Conservation (phyloP, 2,888 invertebrate species). For the Magallana nippona region DNA sequence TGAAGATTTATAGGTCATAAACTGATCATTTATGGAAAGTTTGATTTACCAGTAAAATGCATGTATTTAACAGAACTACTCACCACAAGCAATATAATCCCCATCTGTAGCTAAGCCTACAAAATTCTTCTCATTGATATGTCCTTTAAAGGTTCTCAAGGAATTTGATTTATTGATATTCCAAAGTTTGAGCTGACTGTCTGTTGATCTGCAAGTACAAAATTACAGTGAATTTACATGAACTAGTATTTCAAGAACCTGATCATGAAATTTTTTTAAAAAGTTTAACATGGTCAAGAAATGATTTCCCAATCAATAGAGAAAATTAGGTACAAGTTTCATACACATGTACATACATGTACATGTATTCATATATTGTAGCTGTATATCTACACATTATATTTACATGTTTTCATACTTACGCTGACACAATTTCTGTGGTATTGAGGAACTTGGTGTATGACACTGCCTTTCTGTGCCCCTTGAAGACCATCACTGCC, state of each 20-base stretch:
- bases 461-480: constrained; percentile 95
- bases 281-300: too few species aligned
- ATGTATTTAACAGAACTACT: constrained; percentile 50
- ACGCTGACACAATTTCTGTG: constrained; percentile 92
- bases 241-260: not conserved
- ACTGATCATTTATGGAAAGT: not conserved
- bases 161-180: constrained; percentile 88
- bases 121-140: constrained; percentile 97
- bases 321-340: too few species aligned
- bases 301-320: too few species aligned
- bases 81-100: constrained; percentile 94
- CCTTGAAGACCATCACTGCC: constrained; percentile 90
- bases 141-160: constrained; percentile 92
- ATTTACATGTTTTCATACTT: constrained; percentile 56
- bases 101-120: constrained; percentile 95
- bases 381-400: too few species aligned
- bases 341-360: too few species aligned
- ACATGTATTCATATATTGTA: too few species aligned
- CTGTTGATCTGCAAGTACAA: constrained; percentile 85
- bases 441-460: constrained; percentile 94
- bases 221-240: not conserved
- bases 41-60: not conserved
- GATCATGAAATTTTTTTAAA: not conserved
- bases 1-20: not conserved
- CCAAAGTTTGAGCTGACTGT: constrained; percentile 95